Base-by-base conservation (phyloP, 2,797 vertebrate genomes). In the Echeneis naucrates region DNA sequence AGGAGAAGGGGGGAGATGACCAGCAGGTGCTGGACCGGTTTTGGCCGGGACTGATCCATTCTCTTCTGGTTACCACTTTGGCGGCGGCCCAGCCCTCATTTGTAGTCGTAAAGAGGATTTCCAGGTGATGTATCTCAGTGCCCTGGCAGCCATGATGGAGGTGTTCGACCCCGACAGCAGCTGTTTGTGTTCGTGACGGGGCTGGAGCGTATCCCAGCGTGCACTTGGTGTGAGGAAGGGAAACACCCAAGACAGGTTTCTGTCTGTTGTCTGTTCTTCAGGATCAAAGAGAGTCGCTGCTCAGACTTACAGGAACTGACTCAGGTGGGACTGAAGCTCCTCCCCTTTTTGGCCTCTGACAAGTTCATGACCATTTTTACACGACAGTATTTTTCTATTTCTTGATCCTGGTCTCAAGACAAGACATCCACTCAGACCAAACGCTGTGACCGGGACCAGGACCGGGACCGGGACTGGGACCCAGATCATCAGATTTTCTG, bases 141-240 rank as follows among this genome's bases (percentile, higher is more conserved):
- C 1, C 48, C 50, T 72, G 63, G 51, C 63, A 37, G 53, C 45
- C 47, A 0, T 10, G 47, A 68, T 7, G 53, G n/a, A n/a, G n/a
- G 45, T 21, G n/a, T n/a, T 23, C 11, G 4, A 5, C 14, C 44
- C 59, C 60, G 68, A 4, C 2, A 44, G 47, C 51, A 59, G 54
- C 66, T 37, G 67, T 56, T 70, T 55, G 26, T 6, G 16, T 10
- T 57, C 1, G 9, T 8, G 44, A 45, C 10, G 52, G 5, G 16
- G 61, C 57, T 73, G 78, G 68, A 62, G 37, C 17, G 10, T 27
- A 12, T 76, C 72, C 70, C 67, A 77, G 73, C 61, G 65, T 81
- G 74, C 73, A 68, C 45, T 19, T 32, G 8, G 48, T 35, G 58
- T 42, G 47, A 48, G 47, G 51, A 53, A 55, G 59, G 48, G 59